These are phyloP conservation scores for Nephrocerus scutellatus DNA, from an alignment of 2,888 invertebrate species.

Conservation along the genomic window DNA sequence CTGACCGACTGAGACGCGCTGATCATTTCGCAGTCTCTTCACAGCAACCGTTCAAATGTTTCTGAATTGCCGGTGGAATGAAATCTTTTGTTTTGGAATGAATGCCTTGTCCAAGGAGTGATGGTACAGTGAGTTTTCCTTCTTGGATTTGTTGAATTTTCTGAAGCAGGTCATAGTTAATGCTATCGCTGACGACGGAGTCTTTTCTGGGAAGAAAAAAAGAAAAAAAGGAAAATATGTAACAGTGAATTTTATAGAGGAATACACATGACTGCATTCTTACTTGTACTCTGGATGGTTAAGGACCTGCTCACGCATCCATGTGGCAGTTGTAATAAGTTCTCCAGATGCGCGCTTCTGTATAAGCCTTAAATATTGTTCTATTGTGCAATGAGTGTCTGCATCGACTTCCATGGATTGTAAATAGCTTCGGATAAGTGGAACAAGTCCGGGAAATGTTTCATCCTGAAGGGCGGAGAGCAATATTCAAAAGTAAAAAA, in stretches of 20 bases:
- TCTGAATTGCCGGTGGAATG: constrained; percentile 71
- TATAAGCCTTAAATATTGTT: constrained; percentile 91
- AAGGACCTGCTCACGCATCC: constrained; percentile 86
- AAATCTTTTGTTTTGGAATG: constrained; percentile 77
- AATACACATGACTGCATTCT: no score
- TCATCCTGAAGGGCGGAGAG: constrained; percentile 51
- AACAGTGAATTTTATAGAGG: no score
- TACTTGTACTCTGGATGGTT: constrained; percentile 86
- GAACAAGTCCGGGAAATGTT: constrained; percentile 89
- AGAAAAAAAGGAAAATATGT: constrained; percentile 1
- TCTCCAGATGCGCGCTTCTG: constrained; percentile 81
- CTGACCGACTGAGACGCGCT: no score
- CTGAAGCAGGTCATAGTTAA: constrained; percentile 85
- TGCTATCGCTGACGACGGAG: constrained; percentile 77
- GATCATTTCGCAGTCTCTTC: constrained; percentile 30
- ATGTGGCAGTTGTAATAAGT: constrained; percentile 86
- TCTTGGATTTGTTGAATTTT: constrained; percentile 67
- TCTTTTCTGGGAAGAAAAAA: constrained; percentile 60
- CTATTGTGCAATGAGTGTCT: constrained; percentile 94
- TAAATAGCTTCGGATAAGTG: constrained; percentile 88
- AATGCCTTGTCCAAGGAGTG: constrained; percentile 66
- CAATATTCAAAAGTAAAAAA: constrained; percentile 1
- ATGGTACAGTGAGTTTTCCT: constrained; percentile 64
- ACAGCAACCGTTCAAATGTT: constrained; percentile 46
- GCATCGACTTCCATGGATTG: constrained; percentile 96